Evolutionary conservation across 2,888 invertebrate species (phyloP).

Genomic region (Vesta saturnalis): DNA sequence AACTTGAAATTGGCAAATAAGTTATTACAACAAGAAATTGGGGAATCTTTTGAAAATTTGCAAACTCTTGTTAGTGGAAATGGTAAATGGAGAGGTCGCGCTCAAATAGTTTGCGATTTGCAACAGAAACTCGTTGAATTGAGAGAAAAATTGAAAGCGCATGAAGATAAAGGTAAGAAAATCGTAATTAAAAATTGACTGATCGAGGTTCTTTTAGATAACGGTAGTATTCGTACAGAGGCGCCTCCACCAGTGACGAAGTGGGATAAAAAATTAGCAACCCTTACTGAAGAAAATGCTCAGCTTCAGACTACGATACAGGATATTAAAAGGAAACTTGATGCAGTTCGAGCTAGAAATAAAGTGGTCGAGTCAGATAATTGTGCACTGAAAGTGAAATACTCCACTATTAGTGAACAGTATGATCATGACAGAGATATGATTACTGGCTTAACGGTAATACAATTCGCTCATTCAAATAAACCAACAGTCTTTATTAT

Average conservation of each 20-base stretch:
- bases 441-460: slow-evolving; percentile 70
- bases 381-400: slow-evolving; percentile 67
- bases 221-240: slow-evolving; percentile 2
- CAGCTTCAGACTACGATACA: slow-evolving; percentile 67
- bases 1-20: slow-evolving; percentile 78
- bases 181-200: no score
- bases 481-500: neutral
- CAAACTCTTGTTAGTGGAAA: slow-evolving; percentile 68
- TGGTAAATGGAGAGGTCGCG: slow-evolving; percentile 79
- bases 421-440: slow-evolving; percentile 71
- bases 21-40: slow-evolving; percentile 79
- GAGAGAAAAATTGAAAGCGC: slow-evolving; percentile 67
- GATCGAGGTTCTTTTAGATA: neutral
- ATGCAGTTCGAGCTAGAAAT: slow-evolving; percentile 74
- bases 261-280: slow-evolving; percentile 61
- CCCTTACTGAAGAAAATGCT: slow-evolving; percentile 68
- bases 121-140: slow-evolving; percentile 76
- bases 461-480: no score
- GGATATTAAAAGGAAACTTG: slow-evolving; percentile 70
- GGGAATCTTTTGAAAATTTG: slow-evolving; percentile 74
- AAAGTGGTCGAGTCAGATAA: slow-evolving; percentile 75
- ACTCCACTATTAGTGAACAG: slow-evolving; percentile 70
- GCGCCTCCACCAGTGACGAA: slow-evolving; percentile 29
- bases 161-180: slow-evolving; percentile 49
- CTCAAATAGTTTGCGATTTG: slow-evolving; percentile 76